Evolutionary conservation across 2,113 vertebrate genomes (phyloP).

Genomic region (Atrichornis clamosus): DNA sequence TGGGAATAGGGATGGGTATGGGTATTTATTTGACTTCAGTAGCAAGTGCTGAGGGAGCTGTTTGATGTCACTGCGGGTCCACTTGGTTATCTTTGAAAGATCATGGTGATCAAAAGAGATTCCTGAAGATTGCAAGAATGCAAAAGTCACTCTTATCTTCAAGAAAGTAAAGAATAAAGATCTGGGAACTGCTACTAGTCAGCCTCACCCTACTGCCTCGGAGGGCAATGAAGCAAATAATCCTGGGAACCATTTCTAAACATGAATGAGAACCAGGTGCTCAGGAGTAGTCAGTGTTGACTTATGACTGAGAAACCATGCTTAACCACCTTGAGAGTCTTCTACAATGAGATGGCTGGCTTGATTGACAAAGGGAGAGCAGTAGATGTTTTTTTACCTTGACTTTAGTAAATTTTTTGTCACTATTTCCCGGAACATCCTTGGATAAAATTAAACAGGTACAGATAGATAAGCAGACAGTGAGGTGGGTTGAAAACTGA

Average conservation of each 20-base stretch:
- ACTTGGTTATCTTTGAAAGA: not conserved
- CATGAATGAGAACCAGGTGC: not conserved
- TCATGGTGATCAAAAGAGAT: not conserved
- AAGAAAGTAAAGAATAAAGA: not conserved
- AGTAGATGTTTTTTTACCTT: not conserved
- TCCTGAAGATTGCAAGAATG: not conserved
- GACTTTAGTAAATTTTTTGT: not conserved
- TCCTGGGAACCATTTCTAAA: not conserved
- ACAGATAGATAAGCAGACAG: too few relatives aligned
- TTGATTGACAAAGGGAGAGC: not conserved
- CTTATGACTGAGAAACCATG: not conserved
- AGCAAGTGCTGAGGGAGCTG: not conserved
- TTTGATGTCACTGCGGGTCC: not conserved
- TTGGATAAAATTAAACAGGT: not conserved
- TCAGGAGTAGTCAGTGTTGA: not conserved
- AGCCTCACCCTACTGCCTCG: not conserved
- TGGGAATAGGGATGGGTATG: not conserved
- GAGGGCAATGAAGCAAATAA: not conserved
- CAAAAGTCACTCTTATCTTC: not conserved
- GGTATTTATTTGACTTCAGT: not conserved
- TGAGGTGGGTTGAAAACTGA: accelerated
- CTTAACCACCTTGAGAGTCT: not conserved
- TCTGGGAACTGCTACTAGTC: not conserved
- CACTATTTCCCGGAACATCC: not conserved
- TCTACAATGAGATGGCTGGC: not conserved